Conservation (phyloP, 2,797 vertebrate species). For the Chelonia mydas region DNA sequence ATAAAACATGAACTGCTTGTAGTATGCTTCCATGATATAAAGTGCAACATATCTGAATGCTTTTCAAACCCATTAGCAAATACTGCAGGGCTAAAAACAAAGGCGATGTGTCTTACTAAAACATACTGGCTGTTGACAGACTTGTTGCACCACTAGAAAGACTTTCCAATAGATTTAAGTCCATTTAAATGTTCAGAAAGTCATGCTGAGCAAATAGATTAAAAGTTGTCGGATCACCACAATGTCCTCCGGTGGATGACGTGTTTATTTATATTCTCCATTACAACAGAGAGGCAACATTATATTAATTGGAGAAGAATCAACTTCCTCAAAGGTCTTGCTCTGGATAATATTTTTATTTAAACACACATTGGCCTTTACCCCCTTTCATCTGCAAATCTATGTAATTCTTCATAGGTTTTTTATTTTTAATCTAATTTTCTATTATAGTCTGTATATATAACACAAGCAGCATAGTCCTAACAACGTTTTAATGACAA, state of each 20-base stretch:
- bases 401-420: rapidly evolving
- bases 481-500: rapidly evolving
- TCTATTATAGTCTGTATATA: neutral
- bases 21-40: neutral
- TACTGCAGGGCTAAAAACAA: neutral
- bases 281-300: neutral
- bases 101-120: neutral
- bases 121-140: neutral
- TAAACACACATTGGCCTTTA: neutral
- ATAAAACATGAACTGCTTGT: neutral
- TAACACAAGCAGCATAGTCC: neutral
- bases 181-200: rapidly evolving
- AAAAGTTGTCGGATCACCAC: rapidly evolving
- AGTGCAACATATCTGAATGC: neutral
- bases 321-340: neutral
- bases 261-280: rapidly evolving
- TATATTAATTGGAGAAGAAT: neutral
- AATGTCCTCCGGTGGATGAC: rapidly evolving
- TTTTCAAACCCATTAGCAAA: neutral
- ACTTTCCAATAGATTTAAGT: rapidly evolving
- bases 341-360: neutral
- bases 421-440: rapidly evolving
- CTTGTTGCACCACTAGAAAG: neutral
- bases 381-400: rapidly evolving
- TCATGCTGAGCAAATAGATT: rapidly evolving